Base-by-base conservation (phyloP, 2,888 invertebrate species). In the Gisinianus flammeolus region DNA sequence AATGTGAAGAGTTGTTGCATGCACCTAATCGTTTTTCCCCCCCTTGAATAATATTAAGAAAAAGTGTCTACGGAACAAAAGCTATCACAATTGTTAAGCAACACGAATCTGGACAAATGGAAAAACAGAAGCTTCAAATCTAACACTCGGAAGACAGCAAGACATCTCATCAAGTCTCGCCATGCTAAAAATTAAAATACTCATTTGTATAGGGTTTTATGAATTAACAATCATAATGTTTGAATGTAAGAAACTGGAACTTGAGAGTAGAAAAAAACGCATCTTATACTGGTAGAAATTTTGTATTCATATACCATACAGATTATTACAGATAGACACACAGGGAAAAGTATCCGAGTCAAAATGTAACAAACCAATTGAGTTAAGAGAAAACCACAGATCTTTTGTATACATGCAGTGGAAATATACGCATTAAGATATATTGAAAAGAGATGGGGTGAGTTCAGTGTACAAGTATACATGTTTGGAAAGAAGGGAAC, bases 41-140 rank as follows among this genome's bases (percentile, higher is more conserved):
- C 16, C 22, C 22, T 58, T 58, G 56, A 22, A 44, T 44, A 44
- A 44, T 44, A 44, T 44, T 44, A 35, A 35, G 6, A n/a, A 44
- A 44, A 12, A 44, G 44, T 44, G 3, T 44, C 44, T 44, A 4
- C 44, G 12, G 44, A 44, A 44, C 19, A 6, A 44, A 44, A 6
- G 19, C 44, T 62, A 62, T 24, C 26, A 62, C 6, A 1, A 62
- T 26, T 4, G 4, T 62, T 26, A 62, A 2, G 26, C 3, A 12
- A 10, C 28, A 12, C 28, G 22, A 44, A 16, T 44, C 44, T 19
- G 19, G 44, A 44, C 44, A 44, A 6, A 44, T 44, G 19, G 44
- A 26, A 26, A 62, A 62, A 62, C 62, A 62, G 62, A 62, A 62
- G 62, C 62, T 62, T 19, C 62, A 62, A 62, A 62, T 0, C 2